Evolutionary conservation across 2,797 vertebrate genomes (phyloP).

Genomic region (Pelobates cultripes): DNA sequence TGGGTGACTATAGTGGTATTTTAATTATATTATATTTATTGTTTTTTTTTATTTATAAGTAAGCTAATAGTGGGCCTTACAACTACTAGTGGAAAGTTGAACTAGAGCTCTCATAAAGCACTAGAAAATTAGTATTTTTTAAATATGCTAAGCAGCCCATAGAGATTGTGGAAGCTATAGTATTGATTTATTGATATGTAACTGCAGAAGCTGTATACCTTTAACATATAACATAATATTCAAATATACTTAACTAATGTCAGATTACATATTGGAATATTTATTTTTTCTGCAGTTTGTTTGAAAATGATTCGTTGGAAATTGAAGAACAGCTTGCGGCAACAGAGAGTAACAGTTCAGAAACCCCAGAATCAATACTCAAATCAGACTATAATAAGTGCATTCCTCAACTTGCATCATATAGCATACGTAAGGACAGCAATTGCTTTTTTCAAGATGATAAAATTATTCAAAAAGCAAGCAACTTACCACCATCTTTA

Average conservation of each 20-base stretch:
- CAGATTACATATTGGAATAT: neutral
- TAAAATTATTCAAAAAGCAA: slow-evolving; percentile 56
- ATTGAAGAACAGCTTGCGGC: slow-evolving; percentile 53
- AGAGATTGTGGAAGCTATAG: no score
- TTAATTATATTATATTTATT: no score
- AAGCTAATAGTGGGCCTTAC: no score
- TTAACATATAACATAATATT: no score
- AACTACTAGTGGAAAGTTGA: no score
- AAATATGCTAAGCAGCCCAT: no score
- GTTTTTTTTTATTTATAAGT: no score
- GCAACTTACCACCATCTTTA: slow-evolving; percentile 62
- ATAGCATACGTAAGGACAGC: slow-evolving; percentile 55
- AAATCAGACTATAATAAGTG: slow-evolving; percentile 52
- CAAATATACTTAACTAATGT: neutral
- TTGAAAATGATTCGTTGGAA: slow-evolving; percentile 60
- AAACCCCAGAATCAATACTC: slow-evolving; percentile 58
- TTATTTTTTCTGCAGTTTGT: slow-evolving; percentile 69
- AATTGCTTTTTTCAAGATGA: slow-evolving; percentile 57
- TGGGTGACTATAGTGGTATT: no score
- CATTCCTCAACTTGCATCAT: slow-evolving; percentile 58
- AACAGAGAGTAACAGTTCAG: slow-evolving; percentile 58
- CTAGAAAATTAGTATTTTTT: no score
- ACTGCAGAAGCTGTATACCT: no score
- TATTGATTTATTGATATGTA: no score
- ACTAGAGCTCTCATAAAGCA: no score